These are phyloP conservation scores for Melanerpes aurifrons DNA, from an alignment of 2,113 vertebrate species.

Conservation along the genomic window DNA sequence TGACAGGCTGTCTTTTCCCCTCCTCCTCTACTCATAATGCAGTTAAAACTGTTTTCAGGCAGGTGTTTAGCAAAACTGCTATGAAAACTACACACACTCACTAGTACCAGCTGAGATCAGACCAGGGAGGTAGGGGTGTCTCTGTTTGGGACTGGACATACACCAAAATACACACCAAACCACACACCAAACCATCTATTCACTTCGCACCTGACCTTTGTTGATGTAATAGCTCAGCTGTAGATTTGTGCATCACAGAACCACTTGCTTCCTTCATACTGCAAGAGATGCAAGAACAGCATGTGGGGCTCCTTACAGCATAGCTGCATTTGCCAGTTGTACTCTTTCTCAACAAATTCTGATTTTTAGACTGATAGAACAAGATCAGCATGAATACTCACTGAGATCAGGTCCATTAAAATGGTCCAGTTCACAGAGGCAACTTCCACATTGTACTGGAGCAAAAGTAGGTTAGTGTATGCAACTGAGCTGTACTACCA, in stretches of 20 bases:
- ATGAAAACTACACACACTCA: neutral
- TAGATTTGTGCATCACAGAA: neutral
- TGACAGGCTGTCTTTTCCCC: neutral
- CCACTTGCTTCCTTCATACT: neutral
- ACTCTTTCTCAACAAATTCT: neutral
- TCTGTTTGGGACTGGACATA: fast-evolving
- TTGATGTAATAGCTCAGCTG: neutral
- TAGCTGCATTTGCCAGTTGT: neutral
- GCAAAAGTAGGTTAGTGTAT: neutral
- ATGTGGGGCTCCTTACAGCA: neutral
- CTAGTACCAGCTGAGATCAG: neutral
- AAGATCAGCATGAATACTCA: neutral
- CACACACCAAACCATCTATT: fast-evolving
- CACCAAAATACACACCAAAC: neutral
- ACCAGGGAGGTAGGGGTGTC: neutral
- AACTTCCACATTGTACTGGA: neutral
- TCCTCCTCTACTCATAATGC: neutral
- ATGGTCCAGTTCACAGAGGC: neutral
- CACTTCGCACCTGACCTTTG: neutral
- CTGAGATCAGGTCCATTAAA: neutral
- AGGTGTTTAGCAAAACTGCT: neutral
- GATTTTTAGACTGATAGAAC: neutral
- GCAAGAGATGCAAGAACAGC: neutral
- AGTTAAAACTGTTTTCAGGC: neutral
- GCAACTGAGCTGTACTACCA: neutral